Base-by-base conservation (phyloP, 2,888 invertebrate genomes). In the Erebia aethiops region DNA sequence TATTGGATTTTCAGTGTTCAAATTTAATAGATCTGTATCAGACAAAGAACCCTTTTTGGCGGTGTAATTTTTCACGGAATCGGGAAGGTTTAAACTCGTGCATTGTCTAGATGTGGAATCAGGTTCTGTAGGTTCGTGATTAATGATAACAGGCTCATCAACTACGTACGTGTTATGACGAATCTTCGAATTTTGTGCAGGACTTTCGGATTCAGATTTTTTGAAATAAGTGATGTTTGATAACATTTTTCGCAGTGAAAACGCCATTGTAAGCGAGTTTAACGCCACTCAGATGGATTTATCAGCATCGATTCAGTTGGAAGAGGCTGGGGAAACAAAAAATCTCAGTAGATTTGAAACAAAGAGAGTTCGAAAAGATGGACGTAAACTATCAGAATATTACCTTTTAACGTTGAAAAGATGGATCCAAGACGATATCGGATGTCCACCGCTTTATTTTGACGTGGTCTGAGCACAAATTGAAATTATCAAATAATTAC, bases 141-240 rank as follows among this genome's bases (percentile, higher is more conserved):
- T 79, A 7, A 86, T 79, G 10, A 78, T 78, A 43, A 78, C 76
- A 0, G 81, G 67, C 9, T 83, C 78, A 0, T 83, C 78, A 0
- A 71, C 54, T 7, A 74, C 71, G n/a, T 75, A 75, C 0, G 80
- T 73, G 9, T 80, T 79, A 2, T 73, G 74, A 4, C 73, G 71
- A 35, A 71, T 76, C 18, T 77, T 70, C 0, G 65, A 14, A 8
- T 72, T 74, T 8, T 76, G 70, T 71, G 71, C 74, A 70, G 66
- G 67, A 41, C 69, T 41, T 51, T 51, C 65, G 0, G 84, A 85
- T 0, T 80, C 89, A 10, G 90, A 79, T 76, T 91, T 91, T 26
- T 91, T 85, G 73, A 93, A 93, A 76, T 92, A 93, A 2, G 82
- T 87, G 61, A 92, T 93, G 74, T 91, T 92, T 7, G 91, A 91